Conservation (phyloP, 2,888 invertebrate genomes). For the Trissolcus japonicus region DNA sequence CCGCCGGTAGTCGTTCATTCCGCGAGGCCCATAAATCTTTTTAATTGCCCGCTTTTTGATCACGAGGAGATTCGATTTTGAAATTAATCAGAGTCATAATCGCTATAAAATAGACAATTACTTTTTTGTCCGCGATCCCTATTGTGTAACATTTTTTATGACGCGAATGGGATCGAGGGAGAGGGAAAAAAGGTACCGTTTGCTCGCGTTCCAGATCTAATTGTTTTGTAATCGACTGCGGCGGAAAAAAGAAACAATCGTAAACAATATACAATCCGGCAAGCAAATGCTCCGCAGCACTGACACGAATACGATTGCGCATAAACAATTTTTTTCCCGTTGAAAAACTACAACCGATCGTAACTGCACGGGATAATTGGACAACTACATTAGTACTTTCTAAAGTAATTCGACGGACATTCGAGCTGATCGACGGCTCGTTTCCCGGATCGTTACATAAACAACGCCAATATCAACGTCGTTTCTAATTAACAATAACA, state of each 20-base stretch:
- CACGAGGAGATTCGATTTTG: constrained; percentile 33
- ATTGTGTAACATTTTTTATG: background rate
- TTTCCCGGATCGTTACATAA: constrained; percentile 29
- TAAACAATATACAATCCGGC: background rate
- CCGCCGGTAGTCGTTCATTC: constrained; percentile 36
- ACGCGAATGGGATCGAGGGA: no score
- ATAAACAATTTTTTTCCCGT: constrained; percentile 12
- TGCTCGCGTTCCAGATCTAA: constrained; percentile 19
- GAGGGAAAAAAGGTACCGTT: no score
- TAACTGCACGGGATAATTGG: constrained; percentile 36
- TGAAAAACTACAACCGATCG: constrained; percentile 28
- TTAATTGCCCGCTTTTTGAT: constrained; percentile 43
- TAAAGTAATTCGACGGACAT: constrained; percentile 43
- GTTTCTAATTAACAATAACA: constrained; percentile 39
- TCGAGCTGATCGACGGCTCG: constrained; percentile 17
- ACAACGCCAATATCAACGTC: constrained; percentile 19
- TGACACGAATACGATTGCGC: constrained; percentile 27
- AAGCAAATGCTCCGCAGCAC: constrained; percentile 5
- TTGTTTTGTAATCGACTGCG: constrained; percentile 25
- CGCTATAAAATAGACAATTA: constrained; percentile 19
- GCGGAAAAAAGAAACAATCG: constrained; percentile 24
- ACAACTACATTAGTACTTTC: constrained; percentile 46
- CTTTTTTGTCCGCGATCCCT: background rate
- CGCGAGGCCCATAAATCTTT: constrained; percentile 42
- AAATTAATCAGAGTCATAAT: constrained; percentile 39